phyloP scores from a whole-genome alignment of 2,888 invertebrate genomes.

The Teleogryllus oceanicus region DNA sequence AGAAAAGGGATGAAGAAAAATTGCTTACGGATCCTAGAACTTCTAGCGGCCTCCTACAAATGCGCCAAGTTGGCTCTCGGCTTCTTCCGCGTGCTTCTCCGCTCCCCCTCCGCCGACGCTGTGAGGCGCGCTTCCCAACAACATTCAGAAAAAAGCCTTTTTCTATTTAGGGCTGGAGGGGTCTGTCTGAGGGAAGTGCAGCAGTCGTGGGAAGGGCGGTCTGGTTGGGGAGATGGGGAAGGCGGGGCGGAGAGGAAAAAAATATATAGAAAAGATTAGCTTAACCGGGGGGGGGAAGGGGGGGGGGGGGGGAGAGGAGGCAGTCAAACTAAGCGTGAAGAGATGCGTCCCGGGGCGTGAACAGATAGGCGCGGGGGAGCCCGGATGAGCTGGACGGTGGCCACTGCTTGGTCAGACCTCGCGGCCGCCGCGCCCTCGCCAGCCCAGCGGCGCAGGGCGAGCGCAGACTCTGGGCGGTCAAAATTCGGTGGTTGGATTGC shows the following conservation, averaged over 20 bases:
- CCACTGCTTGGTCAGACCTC: background rate
- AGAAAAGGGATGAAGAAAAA: slow-evolving; percentile 18
- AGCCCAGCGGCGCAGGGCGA: too few relatives aligned
- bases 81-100: too few relatives aligned
- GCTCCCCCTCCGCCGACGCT: too few relatives aligned
- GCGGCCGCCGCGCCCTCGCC: too few relatives aligned
- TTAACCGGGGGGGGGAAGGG: background rate
- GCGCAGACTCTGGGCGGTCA: too few relatives aligned
- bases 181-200: too few relatives aligned
- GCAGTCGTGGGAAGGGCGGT: too few relatives aligned
- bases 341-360: background rate
- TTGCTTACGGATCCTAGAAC: slow-evolving; percentile 10
- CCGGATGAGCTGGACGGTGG: background rate
- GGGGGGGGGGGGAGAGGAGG: background rate
- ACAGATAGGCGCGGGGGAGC: background rate
- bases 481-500: too few relatives aligned
- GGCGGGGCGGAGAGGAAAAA: too few relatives aligned
- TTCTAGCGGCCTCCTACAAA: slow-evolving; percentile 3
- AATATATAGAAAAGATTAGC: too few relatives aligned
- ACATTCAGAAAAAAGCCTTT: slow-evolving; percentile 5
- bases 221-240: too few relatives aligned
- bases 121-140: background rate
- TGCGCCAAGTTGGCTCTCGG: slow-evolving; percentile 18
- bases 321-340: background rate
- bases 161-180: background rate